Conservation (phyloP, 2,113 vertebrate genomes). For the Nothobranchius kuhntae region DNA sequence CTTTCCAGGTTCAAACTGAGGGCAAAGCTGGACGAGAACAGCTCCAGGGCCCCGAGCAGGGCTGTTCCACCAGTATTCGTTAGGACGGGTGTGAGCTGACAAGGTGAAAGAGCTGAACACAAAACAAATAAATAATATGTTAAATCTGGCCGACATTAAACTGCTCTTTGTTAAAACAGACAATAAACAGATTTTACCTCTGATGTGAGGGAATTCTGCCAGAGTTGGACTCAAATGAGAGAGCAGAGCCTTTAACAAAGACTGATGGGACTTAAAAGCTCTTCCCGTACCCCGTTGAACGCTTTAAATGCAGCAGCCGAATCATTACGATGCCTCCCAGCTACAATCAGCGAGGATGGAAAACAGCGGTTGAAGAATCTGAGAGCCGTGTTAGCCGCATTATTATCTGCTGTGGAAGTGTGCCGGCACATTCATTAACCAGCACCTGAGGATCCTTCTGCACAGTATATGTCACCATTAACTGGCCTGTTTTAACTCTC, state of each 20-base stretch:
- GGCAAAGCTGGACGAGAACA: no score
- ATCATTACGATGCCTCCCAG: neutral
- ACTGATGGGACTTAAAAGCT: neutral
- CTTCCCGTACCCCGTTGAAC: neutral
- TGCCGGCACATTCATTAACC: neutral
- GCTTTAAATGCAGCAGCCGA: slow-evolving; percentile 4
- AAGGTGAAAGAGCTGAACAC: no score
- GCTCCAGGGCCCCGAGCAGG: no score
- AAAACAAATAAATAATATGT: no score
- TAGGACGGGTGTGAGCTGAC: no score
- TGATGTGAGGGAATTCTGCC: neutral
- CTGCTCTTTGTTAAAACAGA: neutral
- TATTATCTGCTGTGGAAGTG: slow-evolving; percentile 13
- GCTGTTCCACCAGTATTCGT: no score
- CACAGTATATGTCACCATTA: slow-evolving; percentile 7
- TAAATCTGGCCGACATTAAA: neutral
- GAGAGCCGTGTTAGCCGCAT: slow-evolving; percentile 10
- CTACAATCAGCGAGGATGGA: neutral
- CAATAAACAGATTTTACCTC: neutral
- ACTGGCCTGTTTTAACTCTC: slow-evolving; percentile 6
- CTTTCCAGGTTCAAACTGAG: no score
- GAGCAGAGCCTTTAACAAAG: neutral
- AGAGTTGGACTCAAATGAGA: neutral
- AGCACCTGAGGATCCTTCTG: slow-evolving; percentile 11
- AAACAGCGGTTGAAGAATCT: slow-evolving; percentile 9